Evolutionary conservation across 2,113 vertebrate species (phyloP).

Genomic region (Myxocyprinus asiaticus): DNA sequence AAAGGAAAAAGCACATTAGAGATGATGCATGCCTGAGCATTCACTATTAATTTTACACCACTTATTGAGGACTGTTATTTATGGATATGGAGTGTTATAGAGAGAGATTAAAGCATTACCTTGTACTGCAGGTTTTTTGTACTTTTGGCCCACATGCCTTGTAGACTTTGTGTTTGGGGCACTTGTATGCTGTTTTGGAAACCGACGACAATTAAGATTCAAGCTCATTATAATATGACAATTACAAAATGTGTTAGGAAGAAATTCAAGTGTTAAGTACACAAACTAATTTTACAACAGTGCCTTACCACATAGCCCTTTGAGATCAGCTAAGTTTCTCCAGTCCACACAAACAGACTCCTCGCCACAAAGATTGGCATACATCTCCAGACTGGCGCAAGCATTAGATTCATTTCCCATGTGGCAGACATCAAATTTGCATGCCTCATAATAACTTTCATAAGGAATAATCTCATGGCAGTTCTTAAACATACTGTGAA

Average conservation of each 20-base stretch:
- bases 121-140: constrained; percentile 76
- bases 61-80: neutral
- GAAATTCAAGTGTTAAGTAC: too few relatives aligned
- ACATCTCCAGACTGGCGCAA: constrained; percentile 82
- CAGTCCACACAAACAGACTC: constrained; percentile 81
- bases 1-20: neutral
- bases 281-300: too few relatives aligned
- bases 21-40: neutral
- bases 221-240: neutral
- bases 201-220: constrained; percentile 25
- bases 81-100: neutral
- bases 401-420: neutral
- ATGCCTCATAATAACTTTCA: constrained; percentile 73
- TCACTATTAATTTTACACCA: neutral
- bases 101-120: constrained; percentile 61
- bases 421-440: constrained; percentile 80
- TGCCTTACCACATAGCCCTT: constrained; percentile 77
- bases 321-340: constrained; percentile 73
- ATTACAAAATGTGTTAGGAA: too few relatives aligned
- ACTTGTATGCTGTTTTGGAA: constrained; percentile 71
- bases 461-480: constrained; percentile 75
- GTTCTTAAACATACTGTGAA: constrained; percentile 75
- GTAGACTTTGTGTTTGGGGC: constrained; percentile 76
- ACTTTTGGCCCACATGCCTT: constrained; percentile 76
- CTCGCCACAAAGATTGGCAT: constrained; percentile 75